Conservation (phyloP, 2,797 vertebrate genomes). For the Pempheris klunzingeri region DNA sequence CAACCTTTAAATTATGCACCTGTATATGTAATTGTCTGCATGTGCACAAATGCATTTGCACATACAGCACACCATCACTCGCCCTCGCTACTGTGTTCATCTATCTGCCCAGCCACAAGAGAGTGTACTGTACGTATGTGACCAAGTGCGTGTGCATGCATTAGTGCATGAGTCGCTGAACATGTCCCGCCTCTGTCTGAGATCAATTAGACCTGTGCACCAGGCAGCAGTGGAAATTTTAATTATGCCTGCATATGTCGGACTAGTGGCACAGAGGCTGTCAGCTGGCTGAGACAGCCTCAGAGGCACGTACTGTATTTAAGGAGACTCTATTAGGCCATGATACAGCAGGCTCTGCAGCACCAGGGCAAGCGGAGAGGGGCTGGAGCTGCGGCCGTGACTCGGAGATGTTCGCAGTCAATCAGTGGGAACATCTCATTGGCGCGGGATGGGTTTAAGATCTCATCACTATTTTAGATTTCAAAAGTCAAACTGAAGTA, state of each 20-base stretch:
- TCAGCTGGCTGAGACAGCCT: slow-evolving; percentile 58
- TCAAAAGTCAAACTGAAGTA: neutral
- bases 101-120: slow-evolving; percentile 5
- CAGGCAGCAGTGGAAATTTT: slow-evolving; percentile 66
- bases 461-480: neutral
- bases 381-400: slow-evolving; percentile 16
- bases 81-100: neutral
- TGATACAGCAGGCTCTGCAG: slow-evolving; percentile 45
- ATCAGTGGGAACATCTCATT: slow-evolving; percentile 5
- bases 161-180: slow-evolving; percentile 20
- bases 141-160: neutral
- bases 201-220: slow-evolving; percentile 71
- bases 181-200: slow-evolving; percentile 55
- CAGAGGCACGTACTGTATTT: slow-evolving; percentile 51
- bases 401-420: slow-evolving; percentile 10
- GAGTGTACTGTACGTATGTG: neutral
- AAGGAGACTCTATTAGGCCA: slow-evolving; percentile 54
- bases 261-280: slow-evolving; percentile 53
- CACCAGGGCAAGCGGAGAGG: slow-evolving; percentile 3
- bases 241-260: slow-evolving; percentile 75
- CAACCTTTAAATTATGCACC: slow-evolving; percentile 8
- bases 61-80: neutral
- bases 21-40: slow-evolving; percentile 29
- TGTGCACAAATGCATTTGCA: slow-evolving; percentile 10
- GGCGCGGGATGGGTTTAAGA: slow-evolving; percentile 10